Evolutionary conservation across 92 coral and sea anemone species (phyloP), one percentile per base, ranked within the genome.

Genomic region (Epizoanthus ramosus): DNA sequence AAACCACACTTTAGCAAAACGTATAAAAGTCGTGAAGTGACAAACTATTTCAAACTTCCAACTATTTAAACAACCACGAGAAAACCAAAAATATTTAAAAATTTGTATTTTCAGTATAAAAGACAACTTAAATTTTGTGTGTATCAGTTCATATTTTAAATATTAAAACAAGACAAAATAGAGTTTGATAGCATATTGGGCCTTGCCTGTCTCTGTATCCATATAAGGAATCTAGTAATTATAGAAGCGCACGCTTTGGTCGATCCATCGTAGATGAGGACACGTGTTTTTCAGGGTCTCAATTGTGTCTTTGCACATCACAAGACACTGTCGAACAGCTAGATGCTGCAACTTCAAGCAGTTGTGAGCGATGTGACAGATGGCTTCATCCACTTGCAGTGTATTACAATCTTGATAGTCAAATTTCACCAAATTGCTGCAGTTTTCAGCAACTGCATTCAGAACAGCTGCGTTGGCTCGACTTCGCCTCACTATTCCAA

Each of bases 401-500:
- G 80, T 81, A 45, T 83, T 64, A 33, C 87, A 87, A 28, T 87
- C 91, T 57, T 90, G 91, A 52, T 77, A 83, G 66, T 90, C 93
- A 28, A 90, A 39, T 35, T 58, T 64, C 10, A 63, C 76, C 59
- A 90, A 65, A 56, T 90, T 87, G 53, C 52, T 69, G 71, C 93
- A 90, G 58, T 90, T 80, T 22, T 86, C 87, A 22, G 93, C 88
- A 18, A 90, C 87, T n/a, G 84, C 74, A 16, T 47, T 80, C 77
- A 90, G 73, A 57, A 87, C 68, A 23, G 85, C 80, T 24, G 74
- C 90, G 35, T 91, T 85, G n/a, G 83, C 88, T 3, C 90, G 91
- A 10, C 97, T 90, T 19, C 88, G 87, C 7, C 94, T 84, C 52
- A 91, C 87, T 59, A 93, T 68, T 15, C 97, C 94, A 28, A 93